These are phyloP conservation scores for Drosophila austrosaltans DNA, from an alignment of 2,888 invertebrate genomes.

Conservation along the genomic window DNA sequence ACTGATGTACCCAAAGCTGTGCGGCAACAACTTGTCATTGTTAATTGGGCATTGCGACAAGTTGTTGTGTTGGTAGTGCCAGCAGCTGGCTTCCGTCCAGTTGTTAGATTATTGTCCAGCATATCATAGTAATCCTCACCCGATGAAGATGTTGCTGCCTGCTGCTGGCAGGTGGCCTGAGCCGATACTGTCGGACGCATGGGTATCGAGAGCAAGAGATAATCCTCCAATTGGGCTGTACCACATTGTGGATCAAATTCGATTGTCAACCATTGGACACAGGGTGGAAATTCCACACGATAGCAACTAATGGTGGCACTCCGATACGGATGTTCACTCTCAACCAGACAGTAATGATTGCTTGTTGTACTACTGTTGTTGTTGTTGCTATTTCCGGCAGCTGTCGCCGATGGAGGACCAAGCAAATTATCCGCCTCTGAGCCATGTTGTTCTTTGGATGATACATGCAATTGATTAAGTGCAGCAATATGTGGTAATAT, in stretches of 20 bases:
- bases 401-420: conserved; percentile 17
- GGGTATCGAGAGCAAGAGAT: conserved; percentile 89
- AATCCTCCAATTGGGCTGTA: conserved; percentile 97
- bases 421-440: conserved; percentile 34
- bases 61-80: not conserved
- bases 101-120: conserved; percentile 78
- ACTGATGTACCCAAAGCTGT: conserved; percentile 23
- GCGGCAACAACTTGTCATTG: conserved; percentile 75
- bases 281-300: conserved; percentile 93
- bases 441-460: conserved; percentile 75
- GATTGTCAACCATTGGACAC: conserved; percentile 95
- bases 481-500: conserved; percentile 94
- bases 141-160: conserved; percentile 27
- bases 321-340: conserved; percentile 98
- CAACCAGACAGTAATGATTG: conserved; percentile 94
- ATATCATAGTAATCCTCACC: conserved; percentile 80
- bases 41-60: conserved; percentile 60
- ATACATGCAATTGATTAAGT: conserved; percentile 87
- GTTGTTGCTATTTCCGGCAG: too few relatives aligned
- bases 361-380: conserved; percentile 87
- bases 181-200: conserved; percentile 72
- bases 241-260: conserved; percentile 97
- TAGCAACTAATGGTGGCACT: conserved; percentile 92
- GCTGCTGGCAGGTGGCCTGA: not conserved
- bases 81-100: not conserved